Percentiles rank a stretch among this genome's conserved stretches.
Evolutionary conservation across 2,113 vertebrate genomes (phyloP).

Genomic region (Podarcis raffonei): DNA sequence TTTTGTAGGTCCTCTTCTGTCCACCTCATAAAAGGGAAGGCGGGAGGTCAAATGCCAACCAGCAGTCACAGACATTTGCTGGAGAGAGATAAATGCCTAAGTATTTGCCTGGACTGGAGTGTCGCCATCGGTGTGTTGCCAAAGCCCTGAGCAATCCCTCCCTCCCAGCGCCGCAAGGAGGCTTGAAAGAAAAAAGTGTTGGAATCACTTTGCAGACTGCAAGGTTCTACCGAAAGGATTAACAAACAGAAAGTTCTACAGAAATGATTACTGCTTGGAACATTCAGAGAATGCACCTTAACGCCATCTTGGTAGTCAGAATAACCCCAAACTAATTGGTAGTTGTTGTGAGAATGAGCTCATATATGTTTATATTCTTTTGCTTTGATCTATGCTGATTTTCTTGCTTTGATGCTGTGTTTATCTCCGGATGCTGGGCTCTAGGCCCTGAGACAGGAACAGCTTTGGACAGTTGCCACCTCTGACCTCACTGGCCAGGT

Average conservation of each 20-base stretch:
- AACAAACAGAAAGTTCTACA: background rate
- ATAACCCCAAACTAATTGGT: too few relatives aligned
- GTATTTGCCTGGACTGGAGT: background rate
- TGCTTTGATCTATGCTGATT: too few relatives aligned
- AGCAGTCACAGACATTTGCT: background rate
- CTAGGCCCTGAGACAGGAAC: too few relatives aligned
- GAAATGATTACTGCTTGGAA: background rate
- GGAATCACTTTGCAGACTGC: background rate
- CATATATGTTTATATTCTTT: too few relatives aligned
- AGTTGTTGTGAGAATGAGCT: too few relatives aligned
- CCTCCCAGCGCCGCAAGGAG: background rate
- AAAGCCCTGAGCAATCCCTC: background rate
- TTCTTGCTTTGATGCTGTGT: too few relatives aligned
- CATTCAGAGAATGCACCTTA: background rate
- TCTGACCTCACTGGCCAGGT: too few relatives aligned
- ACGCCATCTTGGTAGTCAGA: too few relatives aligned
- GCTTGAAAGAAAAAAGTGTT: background rate
- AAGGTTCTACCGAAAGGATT: background rate
- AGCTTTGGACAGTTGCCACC: too few relatives aligned
- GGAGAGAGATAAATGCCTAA: background rate
- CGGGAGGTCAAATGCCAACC: background rate
- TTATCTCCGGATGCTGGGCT: too few relatives aligned
- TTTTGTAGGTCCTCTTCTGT: background rate
- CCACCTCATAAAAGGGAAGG: background rate
- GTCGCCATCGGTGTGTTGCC: background rate